These are phyloP conservation scores for Poeciliopsis occidentalis DNA, from an alignment of 2,113 vertebrate genomes.

Conservation along the genomic window DNA sequence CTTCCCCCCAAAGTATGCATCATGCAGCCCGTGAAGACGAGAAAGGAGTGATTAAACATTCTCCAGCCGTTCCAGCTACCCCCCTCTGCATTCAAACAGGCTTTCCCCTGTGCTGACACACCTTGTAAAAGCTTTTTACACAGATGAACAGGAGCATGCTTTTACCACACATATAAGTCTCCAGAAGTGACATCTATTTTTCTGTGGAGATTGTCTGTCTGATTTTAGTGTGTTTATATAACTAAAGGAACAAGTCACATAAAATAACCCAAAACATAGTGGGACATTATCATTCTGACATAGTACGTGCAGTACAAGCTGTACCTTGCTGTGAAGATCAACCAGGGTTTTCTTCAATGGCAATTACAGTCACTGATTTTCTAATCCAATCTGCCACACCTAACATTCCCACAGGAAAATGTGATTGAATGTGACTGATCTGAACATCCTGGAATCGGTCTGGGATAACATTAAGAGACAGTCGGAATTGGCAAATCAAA, in stretches of 20 bases:
- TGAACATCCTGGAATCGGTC: slow-evolving; percentile 12
- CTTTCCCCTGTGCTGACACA: background rate
- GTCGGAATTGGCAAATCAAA: slow-evolving; percentile 11
- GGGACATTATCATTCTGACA: slow-evolving; percentile 61
- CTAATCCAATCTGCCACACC: slow-evolving; percentile 58
- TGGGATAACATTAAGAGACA: slow-evolving; percentile 30
- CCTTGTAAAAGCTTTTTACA: slow-evolving; percentile 20
- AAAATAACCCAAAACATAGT: background rate
- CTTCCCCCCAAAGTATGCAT: slow-evolving; percentile 31
- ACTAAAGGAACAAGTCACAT: background rate
- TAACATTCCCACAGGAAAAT: slow-evolving; percentile 24
- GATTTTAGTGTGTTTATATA: background rate
- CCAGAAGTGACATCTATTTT: background rate
- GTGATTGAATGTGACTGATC: slow-evolving; percentile 32
- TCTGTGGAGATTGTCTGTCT: background rate
- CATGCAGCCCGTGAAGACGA: slow-evolving; percentile 19
- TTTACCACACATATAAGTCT: background rate
- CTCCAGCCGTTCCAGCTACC: slow-evolving; percentile 8
- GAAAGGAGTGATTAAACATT: slow-evolving; percentile 27
- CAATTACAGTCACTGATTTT: slow-evolving; percentile 53
- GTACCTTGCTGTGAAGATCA: slow-evolving; percentile 57
- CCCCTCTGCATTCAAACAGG: slow-evolving; percentile 24
- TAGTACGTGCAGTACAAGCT: slow-evolving; percentile 51
- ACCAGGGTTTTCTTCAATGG: slow-evolving; percentile 46
- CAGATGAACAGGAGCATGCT: background rate